phyloP scores from a whole-genome alignment of 2,113 vertebrate genomes.

The Petrocephalus microphthalmus region DNA sequence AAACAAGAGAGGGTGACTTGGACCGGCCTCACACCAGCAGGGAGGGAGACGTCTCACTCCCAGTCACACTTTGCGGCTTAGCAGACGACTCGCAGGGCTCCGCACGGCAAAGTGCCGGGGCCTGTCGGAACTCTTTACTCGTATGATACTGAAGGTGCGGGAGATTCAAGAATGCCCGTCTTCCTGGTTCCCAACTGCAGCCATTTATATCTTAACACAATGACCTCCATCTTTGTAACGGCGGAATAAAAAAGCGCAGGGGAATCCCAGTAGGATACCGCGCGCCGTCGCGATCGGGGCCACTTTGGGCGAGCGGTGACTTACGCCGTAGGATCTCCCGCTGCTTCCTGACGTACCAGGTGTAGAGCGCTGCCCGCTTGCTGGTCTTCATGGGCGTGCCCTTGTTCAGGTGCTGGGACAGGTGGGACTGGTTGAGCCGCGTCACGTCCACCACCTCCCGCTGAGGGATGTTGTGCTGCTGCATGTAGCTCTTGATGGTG shows the following conservation, averaged over 20 bases:
- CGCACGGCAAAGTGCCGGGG: background rate
- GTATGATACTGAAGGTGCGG: background rate
- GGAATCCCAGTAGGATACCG: background rate
- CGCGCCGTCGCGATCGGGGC: too few relatives aligned
- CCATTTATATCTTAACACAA: background rate
- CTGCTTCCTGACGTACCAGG: conserved; percentile 98
- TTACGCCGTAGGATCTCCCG: conserved; percentile 96
- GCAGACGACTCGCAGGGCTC: conserved; percentile 40
- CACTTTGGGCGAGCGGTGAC: too few relatives aligned
- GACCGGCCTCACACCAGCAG: conserved; percentile 45
- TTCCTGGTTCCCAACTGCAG: background rate
- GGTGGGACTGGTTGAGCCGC: conserved; percentile 95
- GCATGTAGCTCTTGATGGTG: conserved; percentile 99
- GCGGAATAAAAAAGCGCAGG: background rate
- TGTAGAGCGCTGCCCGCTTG: conserved; percentile 94
- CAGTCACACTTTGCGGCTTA: background rate
- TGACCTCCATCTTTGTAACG: background rate
- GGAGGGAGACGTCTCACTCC: too few relatives aligned
- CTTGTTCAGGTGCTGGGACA: conserved; percentile 99
- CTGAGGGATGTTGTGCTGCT: conserved; percentile 98
- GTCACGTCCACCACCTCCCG: conserved; percentile 95
- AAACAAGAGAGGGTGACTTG: conserved; percentile 64
- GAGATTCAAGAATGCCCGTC: background rate
- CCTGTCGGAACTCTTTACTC: background rate
- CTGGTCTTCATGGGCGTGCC: conserved; percentile 99